Conservation (phyloP, 53 echinoderm and acorn worm genomes). For the Holothuria scabra region DNA sequence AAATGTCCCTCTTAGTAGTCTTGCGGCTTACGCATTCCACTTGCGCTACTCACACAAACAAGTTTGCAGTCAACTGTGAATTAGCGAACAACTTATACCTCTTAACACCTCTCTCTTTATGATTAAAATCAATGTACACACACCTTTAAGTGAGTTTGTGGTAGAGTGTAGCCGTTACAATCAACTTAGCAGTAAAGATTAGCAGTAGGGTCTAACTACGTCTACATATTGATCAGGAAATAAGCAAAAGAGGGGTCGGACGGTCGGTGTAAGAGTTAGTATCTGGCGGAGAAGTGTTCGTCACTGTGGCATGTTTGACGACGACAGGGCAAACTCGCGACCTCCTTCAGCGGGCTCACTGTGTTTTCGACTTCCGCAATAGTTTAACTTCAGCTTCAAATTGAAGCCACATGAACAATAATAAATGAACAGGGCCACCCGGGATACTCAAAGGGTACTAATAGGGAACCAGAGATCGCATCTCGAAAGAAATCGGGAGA, state of each 20-base stretch:
- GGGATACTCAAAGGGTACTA: conserved; percentile 44
- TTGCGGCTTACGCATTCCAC: conserved; percentile 24
- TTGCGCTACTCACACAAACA: conserved; percentile 34
- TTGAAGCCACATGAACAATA: conserved; percentile 33
- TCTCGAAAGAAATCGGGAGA: too few species aligned
- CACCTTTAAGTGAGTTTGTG: background rate
- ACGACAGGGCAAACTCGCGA: conserved; percentile 26
- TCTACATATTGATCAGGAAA: too few species aligned
- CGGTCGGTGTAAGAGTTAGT: too few species aligned
- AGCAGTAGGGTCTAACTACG: too few species aligned
- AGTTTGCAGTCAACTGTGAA: conserved; percentile 35
- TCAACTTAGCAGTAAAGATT: too few species aligned
- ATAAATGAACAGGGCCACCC: conserved; percentile 33
- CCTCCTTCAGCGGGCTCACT: conserved; percentile 38
- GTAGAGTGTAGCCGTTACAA: background rate
- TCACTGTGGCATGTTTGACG: conserved; percentile 36
- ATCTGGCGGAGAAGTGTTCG: conserved; percentile 20
- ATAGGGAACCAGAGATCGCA: conserved; percentile 5
- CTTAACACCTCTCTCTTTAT: conserved; percentile 33
- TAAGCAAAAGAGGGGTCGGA: too few species aligned
- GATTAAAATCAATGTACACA: conserved; percentile 24
- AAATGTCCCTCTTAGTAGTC: conserved; percentile 24
- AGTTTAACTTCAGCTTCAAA: conserved; percentile 13
- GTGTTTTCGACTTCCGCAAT: conserved; percentile 31
- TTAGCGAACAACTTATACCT: background rate